These are phyloP conservation scores for Ptychadena robeensis DNA, from an alignment of 2,797 vertebrate genomes.

Conservation along the genomic window DNA sequence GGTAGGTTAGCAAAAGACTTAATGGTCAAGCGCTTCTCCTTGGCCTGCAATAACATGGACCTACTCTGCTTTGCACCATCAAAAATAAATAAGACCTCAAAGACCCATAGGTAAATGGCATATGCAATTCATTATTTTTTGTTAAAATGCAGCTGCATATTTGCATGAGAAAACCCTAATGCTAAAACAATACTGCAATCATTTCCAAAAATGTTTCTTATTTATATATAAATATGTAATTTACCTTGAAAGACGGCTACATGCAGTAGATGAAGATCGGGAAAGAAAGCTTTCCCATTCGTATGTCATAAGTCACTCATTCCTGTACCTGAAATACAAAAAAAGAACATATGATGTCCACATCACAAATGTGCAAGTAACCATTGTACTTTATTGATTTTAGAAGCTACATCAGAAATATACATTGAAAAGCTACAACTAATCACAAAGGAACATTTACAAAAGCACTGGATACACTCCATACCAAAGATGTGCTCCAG, in stretches of 20 bases:
- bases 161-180: too few relatives aligned
- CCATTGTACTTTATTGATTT: neutral
- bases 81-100: too few relatives aligned
- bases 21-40: too few relatives aligned
- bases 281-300: neutral
- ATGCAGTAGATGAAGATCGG: neutral
- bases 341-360: neutral
- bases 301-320: constrained; percentile 29
- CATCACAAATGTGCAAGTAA: neutral
- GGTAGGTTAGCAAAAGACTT: too few relatives aligned
- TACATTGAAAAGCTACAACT: neutral
- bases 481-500: too few relatives aligned
- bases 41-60: too few relatives aligned
- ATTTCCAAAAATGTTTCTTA: neutral
- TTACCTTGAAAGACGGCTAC: constrained; percentile 16
- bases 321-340: constrained; percentile 1
- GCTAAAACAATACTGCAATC: neutral
- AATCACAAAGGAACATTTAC: too few relatives aligned
- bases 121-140: too few relatives aligned
- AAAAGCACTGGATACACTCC: too few relatives aligned
- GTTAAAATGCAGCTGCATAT: too few relatives aligned
- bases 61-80: too few relatives aligned
- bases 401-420: neutral
- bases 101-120: too few relatives aligned
- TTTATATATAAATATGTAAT: neutral